Percentiles rank a stretch among this genome's conserved stretches.
Evolutionary conservation across 2,113 vertebrate species (phyloP).

Genomic region (zebrafish (Danio rerio)): DNA sequence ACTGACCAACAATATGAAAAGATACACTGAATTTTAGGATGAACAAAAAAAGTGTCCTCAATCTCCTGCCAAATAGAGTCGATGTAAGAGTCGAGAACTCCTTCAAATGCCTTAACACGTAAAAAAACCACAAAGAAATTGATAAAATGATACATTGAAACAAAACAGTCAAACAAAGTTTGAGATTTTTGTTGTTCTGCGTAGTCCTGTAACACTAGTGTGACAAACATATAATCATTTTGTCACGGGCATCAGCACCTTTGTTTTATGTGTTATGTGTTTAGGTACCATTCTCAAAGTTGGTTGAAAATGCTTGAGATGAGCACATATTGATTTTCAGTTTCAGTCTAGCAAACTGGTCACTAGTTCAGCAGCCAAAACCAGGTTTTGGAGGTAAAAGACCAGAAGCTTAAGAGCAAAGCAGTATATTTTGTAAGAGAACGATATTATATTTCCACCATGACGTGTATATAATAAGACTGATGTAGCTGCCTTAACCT

Average conservation of each 20-base stretch:
- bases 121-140: background rate
- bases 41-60: background rate
- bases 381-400: background rate
- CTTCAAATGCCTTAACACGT: background rate
- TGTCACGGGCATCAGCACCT: slow-evolving; percentile 24
- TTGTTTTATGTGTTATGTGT: slow-evolving; percentile 13
- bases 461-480: slow-evolving; percentile 1
- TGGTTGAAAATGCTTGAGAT: background rate
- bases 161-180: background rate
- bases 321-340: background rate
- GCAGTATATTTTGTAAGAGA: slow-evolving; percentile 12
- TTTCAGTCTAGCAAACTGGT: background rate
- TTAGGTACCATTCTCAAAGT: background rate
- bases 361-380: background rate
- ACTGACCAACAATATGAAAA: slow-evolving; percentile 33
- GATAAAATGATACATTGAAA: background rate
- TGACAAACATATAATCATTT: background rate
- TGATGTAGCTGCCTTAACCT: slow-evolving; percentile 15
- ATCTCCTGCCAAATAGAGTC: background rate
- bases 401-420: slow-evolving; percentile 26
- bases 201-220: slow-evolving; percentile 21
- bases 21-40: slow-evolving; percentile 2
- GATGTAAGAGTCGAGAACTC: background rate
- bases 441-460: slow-evolving; percentile 6
- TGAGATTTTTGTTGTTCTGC: background rate